These are phyloP conservation scores for Bergia puertoricense DNA, from an alignment of 92 coral and sea anemone genomes.

Conservation along the genomic window DNA sequence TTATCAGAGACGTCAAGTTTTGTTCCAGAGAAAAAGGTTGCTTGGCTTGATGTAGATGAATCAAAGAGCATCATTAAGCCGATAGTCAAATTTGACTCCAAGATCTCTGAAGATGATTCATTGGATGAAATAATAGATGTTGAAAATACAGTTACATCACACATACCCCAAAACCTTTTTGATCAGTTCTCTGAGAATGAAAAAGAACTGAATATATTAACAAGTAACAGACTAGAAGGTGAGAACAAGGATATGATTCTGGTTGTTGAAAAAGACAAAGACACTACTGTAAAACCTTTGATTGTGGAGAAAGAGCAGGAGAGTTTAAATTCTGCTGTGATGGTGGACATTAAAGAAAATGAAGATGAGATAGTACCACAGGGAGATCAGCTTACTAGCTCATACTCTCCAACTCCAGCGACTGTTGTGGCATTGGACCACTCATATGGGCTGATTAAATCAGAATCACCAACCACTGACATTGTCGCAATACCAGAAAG, in stretches of 20 bases:
- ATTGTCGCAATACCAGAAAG: slow-evolving; percentile 47
- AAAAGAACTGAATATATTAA: neutral
- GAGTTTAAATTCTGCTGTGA: neutral
- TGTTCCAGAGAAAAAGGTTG: slow-evolving; percentile 4
- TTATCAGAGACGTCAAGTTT: slow-evolving; percentile 33
- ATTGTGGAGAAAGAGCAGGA: neutral
- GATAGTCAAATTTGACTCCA: neutral
- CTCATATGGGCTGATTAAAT: slow-evolving; percentile 65
- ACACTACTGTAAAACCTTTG: neutral
- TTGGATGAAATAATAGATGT: slow-evolving; percentile 13
- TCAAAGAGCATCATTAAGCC: neutral
- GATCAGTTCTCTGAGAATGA: neutral
- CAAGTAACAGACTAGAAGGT: neutral
- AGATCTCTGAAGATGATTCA: slow-evolving; percentile 1
- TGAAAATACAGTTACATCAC: neutral
- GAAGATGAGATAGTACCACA: slow-evolving; percentile 3
- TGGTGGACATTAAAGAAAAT: slow-evolving; percentile 3
- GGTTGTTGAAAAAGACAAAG: slow-evolving; percentile 30
- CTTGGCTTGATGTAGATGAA: slow-evolving; percentile 7
- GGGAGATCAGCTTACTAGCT: slow-evolving; percentile 18
- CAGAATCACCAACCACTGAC: slow-evolving; percentile 64
- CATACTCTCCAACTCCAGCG: slow-evolving; percentile 59
- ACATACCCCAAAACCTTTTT: neutral
- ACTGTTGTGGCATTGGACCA: slow-evolving; percentile 82
- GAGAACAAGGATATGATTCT: neutral